Evolutionary conservation across 2,113 vertebrate genomes (phyloP), one percentile per base, ranked within the genome.

Genomic region (Fregetta grallaria): DNA sequence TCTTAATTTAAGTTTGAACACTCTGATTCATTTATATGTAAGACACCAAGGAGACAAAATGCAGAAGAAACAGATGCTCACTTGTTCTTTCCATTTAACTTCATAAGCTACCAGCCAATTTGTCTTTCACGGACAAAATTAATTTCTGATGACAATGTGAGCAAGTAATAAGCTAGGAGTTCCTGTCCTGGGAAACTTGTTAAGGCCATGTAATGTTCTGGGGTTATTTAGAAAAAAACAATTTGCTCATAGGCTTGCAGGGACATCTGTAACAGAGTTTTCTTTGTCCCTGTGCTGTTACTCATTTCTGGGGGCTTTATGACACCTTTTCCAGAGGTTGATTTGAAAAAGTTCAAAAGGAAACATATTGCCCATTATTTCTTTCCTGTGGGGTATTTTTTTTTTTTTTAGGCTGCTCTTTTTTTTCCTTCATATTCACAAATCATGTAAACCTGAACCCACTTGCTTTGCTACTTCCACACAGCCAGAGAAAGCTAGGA

Each of bases 1-100:
- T 99, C 99, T 99, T 99, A 99, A 99, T 99, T 99, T 99, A 99
- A 99, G 99, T 99, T 99, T 99, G 99, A 99, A 99, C 99, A 99
- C 99, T 99, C 98, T 98, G 99, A 99, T 99, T 99, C 99, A 99
- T 99, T 99, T 99, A 99, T 99, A 99, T 99, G 99, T 99, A 99
- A 99, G 99, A 99, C 99, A 99, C 99, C 98, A 98, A 99, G 99
- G 98, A 99, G 99, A 99, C 98, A 99, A 99, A 98, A 99, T 98
- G 98, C 97, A 98, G 97, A 98, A 98, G 98, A 99, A 99, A 99
- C 99, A 99, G 99, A 98, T 98, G 98, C 98, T 97, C 98, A 98
- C 99, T 99, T 99, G 99, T 99, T 99, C 99, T 98, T 98, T 98
- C 98, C 98, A 98, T 99, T 99, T 99, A 99, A 99, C 99, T 99